phyloP scores from a whole-genome alignment of 1,140 invertebrate species.

The Asbolus verrucosus region DNA sequence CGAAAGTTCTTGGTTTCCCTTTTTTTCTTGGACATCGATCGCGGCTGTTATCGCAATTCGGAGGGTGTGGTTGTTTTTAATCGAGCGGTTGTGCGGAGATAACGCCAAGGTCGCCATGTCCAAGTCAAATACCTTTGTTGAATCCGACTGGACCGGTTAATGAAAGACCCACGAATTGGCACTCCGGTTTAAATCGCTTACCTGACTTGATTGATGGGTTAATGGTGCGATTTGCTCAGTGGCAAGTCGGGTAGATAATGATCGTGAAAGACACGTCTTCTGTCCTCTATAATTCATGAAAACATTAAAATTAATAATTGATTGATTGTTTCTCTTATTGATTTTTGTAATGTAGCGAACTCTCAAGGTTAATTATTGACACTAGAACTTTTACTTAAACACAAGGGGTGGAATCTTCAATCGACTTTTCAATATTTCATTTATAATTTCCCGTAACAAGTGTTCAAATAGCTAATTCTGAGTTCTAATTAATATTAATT shows the following conservation, averaged over 20 bases:
- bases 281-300: neutral
- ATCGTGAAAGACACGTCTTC: constrained; percentile 12
- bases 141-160: neutral
- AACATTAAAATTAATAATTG: constrained; percentile 17
- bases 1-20: too few species aligned
- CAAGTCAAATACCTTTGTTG: constrained; percentile 10
- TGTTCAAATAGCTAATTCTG: too few species aligned
- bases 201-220: constrained; percentile 1
- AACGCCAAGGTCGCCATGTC: constrained; percentile 4
- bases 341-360: neutral
- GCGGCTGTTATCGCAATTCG: too few species aligned
- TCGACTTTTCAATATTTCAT: neutral
- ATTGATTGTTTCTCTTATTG: constrained; percentile 14
- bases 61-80: neutral
- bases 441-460: too few species aligned
- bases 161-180: neutral
- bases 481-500: too few species aligned
- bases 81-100: neutral
- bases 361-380: constrained; percentile 9
- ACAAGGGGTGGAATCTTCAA: neutral
- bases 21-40: too few species aligned
- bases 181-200: neutral
- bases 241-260: too few species aligned
- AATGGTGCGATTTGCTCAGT: neutral
- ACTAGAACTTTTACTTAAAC: neutral